These are phyloP conservation scores for Acronicta psi DNA, from an alignment of 2,888 invertebrate species.

Conservation along the genomic window DNA sequence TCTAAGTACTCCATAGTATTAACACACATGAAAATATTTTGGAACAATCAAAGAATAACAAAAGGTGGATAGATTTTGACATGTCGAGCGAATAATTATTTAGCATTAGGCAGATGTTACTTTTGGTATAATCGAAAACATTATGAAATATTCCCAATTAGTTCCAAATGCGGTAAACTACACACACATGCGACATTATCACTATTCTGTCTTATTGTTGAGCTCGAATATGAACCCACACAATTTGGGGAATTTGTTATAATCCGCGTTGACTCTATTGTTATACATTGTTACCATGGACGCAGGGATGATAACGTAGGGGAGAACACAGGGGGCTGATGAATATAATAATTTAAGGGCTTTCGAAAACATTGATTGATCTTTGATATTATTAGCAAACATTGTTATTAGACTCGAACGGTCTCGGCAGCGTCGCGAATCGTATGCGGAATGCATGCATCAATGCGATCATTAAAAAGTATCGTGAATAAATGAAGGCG, in stretches of 20 bases:
- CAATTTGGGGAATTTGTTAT: slow-evolving; percentile 87
- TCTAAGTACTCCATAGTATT: slow-evolving; percentile 5
- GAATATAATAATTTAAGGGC: slow-evolving; percentile 74
- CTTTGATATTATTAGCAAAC: slow-evolving; percentile 65
- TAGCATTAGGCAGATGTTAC: slow-evolving; percentile 80
- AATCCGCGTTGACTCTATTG: slow-evolving; percentile 84
- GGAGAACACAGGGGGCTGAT: slow-evolving; percentile 67
- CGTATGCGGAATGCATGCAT: slow-evolving; percentile 58
- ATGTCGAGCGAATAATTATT: slow-evolving; percentile 47
- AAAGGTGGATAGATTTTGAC: slow-evolving; percentile 26
- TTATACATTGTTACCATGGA: slow-evolving; percentile 76
- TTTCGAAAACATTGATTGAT: slow-evolving; percentile 69
- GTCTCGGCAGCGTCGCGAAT: slow-evolving; percentile 38
- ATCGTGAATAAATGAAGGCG: slow-evolving; percentile 76
- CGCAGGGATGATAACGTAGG: slow-evolving; percentile 71
- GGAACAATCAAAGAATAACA: slow-evolving; percentile 19
- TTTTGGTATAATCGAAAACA: slow-evolving; percentile 78
- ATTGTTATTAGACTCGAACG: slow-evolving; percentile 47
- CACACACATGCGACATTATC: slow-evolving; percentile 87
- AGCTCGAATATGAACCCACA: slow-evolving; percentile 86
- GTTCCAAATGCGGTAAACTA: slow-evolving; percentile 86
- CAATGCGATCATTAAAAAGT: slow-evolving; percentile 74
- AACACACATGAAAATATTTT: slow-evolving; percentile 9
- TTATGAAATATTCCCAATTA: slow-evolving; percentile 87
- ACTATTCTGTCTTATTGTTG: slow-evolving; percentile 87